Evolutionary conservation across 2,888 invertebrate genomes (phyloP).

Genomic region (Tetranychus piercei): DNA sequence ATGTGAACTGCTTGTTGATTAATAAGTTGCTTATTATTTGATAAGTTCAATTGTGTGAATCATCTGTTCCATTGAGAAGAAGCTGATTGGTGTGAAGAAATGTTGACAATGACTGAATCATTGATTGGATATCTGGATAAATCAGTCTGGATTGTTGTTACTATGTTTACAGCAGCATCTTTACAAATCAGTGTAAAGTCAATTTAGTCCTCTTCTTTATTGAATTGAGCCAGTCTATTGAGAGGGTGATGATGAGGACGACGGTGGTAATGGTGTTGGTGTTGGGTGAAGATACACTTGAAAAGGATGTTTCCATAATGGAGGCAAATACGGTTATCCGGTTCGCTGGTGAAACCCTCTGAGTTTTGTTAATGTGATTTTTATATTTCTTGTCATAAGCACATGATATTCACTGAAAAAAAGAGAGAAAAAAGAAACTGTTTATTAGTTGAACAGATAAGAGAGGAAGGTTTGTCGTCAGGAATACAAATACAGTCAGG

Average conservation of each 20-base stretch:
- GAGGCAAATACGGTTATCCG: background rate
- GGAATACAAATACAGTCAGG: background rate
- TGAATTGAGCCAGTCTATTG: background rate
- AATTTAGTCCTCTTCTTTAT: background rate
- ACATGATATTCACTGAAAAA: background rate
- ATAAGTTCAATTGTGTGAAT: background rate
- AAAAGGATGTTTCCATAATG: background rate
- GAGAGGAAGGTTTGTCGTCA: background rate
- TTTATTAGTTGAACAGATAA: background rate
- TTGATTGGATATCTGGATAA: no score
- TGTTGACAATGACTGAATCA: background rate
- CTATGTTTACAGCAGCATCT: background rate
- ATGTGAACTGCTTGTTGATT: no score
- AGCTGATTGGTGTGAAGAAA: background rate
- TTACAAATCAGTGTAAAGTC: background rate
- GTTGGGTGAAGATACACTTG: background rate
- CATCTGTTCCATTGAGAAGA: background rate
- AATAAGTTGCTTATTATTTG: background rate
- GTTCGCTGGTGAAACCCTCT: background rate
- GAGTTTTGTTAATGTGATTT: background rate
- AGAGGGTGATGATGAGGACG: background rate
- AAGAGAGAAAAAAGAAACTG: background rate
- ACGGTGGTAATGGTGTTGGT: no score
- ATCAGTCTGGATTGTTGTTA: no score
- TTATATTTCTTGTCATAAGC: background rate